A percentile compares a stretch with the other conserved stretches of the same genome.
Conservation (phyloP, 2,113 vertebrate species). For the Fregata magnificens region DNA sequence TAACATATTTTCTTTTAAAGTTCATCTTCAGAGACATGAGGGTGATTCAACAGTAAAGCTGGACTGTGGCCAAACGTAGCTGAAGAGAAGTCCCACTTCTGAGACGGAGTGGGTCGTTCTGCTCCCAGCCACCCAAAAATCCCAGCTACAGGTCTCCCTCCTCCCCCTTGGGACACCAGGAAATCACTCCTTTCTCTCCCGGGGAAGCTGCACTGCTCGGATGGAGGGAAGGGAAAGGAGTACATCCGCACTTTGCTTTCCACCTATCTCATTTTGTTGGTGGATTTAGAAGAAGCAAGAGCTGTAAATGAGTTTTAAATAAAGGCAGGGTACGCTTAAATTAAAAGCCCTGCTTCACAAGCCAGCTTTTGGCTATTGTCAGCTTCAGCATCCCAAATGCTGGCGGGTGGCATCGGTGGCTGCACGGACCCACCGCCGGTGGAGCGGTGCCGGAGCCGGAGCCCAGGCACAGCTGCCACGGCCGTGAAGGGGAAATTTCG, state of each 20-base stretch:
- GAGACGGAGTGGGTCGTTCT: not conserved
- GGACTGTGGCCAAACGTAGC: not conserved
- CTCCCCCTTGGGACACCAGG: not conserved
- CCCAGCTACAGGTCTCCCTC: not conserved
- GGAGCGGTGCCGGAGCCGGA: fast-evolving
- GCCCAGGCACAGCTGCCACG: fast-evolving
- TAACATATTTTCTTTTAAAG: not conserved
- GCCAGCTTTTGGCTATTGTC: not conserved
- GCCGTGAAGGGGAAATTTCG: not conserved
- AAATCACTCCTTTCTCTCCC: not conserved
- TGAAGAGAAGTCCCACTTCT: not conserved
- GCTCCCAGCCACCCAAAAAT: not conserved
- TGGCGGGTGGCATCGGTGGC: not conserved
- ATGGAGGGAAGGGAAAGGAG: not conserved
- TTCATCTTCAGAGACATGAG: not conserved
- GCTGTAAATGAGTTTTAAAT: not conserved
- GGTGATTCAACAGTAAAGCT: not conserved
- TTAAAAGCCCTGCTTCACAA: not conserved
- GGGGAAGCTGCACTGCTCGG: fast-evolving
- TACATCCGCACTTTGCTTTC: not conserved
- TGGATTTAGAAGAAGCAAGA: not conserved
- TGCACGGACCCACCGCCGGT: fast-evolving
- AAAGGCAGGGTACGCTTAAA: not conserved
- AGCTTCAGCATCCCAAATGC: not conserved
- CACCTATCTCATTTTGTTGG: not conserved